Evolutionary conservation across 2,797 vertebrate species (phyloP).

Genomic region (Tokudaia tokunoshimensis): DNA sequence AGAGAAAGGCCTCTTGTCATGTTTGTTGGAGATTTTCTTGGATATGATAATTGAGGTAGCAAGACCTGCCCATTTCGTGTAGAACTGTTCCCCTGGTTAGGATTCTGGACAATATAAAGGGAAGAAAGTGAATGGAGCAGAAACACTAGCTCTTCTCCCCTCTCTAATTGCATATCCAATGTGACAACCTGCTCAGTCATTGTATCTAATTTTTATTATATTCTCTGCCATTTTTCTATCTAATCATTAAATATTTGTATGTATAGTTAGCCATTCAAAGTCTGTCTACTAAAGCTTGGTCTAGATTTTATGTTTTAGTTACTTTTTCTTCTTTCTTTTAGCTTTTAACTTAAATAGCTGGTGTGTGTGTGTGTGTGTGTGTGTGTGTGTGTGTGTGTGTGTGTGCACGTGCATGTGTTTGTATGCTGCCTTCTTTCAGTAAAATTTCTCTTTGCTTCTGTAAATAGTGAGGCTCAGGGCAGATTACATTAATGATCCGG

Average conservation of each 20-base stretch:
- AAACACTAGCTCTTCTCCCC: background rate
- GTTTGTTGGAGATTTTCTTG: background rate
- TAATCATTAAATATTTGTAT: background rate
- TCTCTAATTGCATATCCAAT: background rate
- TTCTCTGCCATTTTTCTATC: background rate
- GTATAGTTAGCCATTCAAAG: background rate
- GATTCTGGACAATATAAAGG: background rate
- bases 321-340: background rate
- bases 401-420: background rate
- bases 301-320: background rate
- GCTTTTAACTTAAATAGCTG: background rate
- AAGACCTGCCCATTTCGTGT: background rate
- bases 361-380: background rate
- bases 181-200: background rate
- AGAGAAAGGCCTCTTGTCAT: background rate
- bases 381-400: background rate
- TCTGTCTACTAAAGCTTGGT: background rate
- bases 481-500: background rate
- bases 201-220: conserved; percentile 45
- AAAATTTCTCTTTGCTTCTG: background rate
- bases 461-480: background rate
- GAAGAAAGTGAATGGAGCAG: too few relatives aligned
- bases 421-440: background rate
- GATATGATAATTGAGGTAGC: background rate
- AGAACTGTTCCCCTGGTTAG: background rate